Evolutionary conservation across 2,888 invertebrate genomes (phyloP), one percentile per base, ranked within the genome.

Genomic region (Drosophila leonis): DNA sequence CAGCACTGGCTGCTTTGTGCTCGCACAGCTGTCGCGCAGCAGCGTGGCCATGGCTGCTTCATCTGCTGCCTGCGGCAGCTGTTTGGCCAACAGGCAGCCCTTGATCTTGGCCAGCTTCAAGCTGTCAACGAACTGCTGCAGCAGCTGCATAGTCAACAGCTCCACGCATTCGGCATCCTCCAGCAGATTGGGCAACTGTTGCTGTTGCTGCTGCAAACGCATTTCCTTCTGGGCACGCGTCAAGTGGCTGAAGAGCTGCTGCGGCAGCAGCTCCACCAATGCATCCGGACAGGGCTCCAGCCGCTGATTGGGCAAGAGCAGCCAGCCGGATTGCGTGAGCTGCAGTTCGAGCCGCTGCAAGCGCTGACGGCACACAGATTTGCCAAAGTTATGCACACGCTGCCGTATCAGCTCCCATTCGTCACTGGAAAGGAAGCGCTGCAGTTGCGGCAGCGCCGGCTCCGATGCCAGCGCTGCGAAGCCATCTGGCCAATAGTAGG

Each of bases 371-470:
- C 92, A 92, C 7, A 80, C 72, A 4, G 76, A 75, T 55, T 92
- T 91, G 15, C 93, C 93, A 64, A 93, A 93, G 39, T 93, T 93
- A 10, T 92, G 84, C 33, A 93, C 91, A n/a, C 92, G 82, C 66
- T 93, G 92, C 39, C 91, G 89, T 12, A 93, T 85, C 46, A 92
- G 67, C 3, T 82, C 76, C 93, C 93, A 93, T 62, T 93, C 92
- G 6, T 90, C 86, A 9, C 65, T 51, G 0, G 86, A 71, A 4
- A 93, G 78, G 51, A 91, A 92, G 1, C 79, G 68, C 44, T 91
- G 89, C 3, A 91, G 55, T 9, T 75, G 72, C 7, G 12, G 46
- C 8, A 18, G 66, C 10, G 56, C 20, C 15, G 54, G 15, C 12
- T 4, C 3, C 5, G 31, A 5, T 1, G 55, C 29, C 2, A 24